Evolutionary conservation across 2,888 invertebrate genomes (phyloP).

Genomic region (Ophioninae sp.): DNA sequence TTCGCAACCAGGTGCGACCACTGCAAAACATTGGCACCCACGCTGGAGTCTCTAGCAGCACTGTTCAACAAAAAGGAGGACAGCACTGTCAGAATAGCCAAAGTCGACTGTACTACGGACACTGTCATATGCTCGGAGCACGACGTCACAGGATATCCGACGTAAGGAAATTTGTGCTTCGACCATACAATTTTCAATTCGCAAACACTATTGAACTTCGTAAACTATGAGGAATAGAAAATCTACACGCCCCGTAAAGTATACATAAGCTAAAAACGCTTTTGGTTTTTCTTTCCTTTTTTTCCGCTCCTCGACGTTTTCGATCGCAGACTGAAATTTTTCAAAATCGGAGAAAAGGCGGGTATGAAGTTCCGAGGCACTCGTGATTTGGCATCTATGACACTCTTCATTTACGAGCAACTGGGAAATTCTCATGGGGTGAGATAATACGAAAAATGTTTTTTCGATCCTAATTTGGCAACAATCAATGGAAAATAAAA

Average conservation of each 20-base stretch:
- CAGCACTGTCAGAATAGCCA: slow-evolving; percentile 87
- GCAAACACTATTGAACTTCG: not conserved
- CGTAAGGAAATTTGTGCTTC: slow-evolving; percentile 75
- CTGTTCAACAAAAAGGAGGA: slow-evolving; percentile 85
- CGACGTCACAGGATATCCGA: slow-evolving; percentile 88
- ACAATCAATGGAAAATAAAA: not conserved
- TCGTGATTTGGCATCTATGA: slow-evolving; percentile 89
- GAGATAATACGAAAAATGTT: slow-evolving; percentile 37
- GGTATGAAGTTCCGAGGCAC: slow-evolving; percentile 90
- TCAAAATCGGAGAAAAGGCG: slow-evolving; percentile 86
- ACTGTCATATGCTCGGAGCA: slow-evolving; percentile 87
- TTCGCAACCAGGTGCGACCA: slow-evolving; percentile 89
- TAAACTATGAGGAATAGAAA: not conserved
- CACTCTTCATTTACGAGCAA: slow-evolving; percentile 90
- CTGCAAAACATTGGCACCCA: slow-evolving; percentile 89
- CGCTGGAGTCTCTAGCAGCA: slow-evolving; percentile 89
- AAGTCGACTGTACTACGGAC: slow-evolving; percentile 90
- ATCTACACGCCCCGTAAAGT: not conserved
- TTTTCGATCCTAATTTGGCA: not conserved
- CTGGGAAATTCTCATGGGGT: slow-evolving; percentile 81
- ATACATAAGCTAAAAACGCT: not conserved
- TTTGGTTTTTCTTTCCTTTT: not conserved
- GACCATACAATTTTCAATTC: not conserved
- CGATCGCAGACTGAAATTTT: slow-evolving; percentile 87
- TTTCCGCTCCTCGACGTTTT: not conserved